Base-by-base conservation (phyloP, 2,888 invertebrate genomes). In the Lissocephala sabroskyi region DNA sequence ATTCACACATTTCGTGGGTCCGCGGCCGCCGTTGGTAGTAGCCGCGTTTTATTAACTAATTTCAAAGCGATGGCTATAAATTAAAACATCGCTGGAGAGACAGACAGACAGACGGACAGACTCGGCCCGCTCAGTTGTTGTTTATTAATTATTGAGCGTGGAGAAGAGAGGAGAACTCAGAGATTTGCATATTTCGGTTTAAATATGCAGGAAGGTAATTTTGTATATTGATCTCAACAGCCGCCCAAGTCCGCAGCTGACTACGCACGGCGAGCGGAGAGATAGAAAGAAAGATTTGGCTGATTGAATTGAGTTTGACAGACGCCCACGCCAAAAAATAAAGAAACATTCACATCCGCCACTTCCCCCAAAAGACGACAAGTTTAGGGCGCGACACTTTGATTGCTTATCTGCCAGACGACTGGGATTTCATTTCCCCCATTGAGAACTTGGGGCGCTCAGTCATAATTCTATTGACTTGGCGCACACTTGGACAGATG, bases 41-140 rank as follows among this genome's bases (percentile, higher is more conserved):
- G 54, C 50, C 55, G 61, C 58, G 52, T 62, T 64, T 62, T 63
- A 63, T 63, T 64, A 67, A 62, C 67, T 76, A 76, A 76, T 68
- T 76, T 77, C 74, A 65, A 76, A 65, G 70, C 77, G 77, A 65
- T 58, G 70, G 74, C 61, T 59, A 70, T 76, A 76, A 70, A 70
- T 70, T 70, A 76, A 59, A 70, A 73, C 56, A 73, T 76, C 62
- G 56, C 7, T 5, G n/a, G n/a, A n/a, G n/a, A n/a, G n/a, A n/a
- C n/a, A n/a, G n/a, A n/a, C n/a, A n/a, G n/a, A n/a, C n/a, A n/a
- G n/a, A n/a, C n/a, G n/a, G n/a, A n/a, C n/a, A n/a, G n/a, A n/a
- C n/a, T 10, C 35, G 35, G 7, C 10, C 35, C 35, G 6, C 14
- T 16, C 35, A 7, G 17, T 28, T 42, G 18, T 32, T 35, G 13